phyloP scores from a whole-genome alignment of 2,113 vertebrate species.

The Misgurnus mizolepis region DNA sequence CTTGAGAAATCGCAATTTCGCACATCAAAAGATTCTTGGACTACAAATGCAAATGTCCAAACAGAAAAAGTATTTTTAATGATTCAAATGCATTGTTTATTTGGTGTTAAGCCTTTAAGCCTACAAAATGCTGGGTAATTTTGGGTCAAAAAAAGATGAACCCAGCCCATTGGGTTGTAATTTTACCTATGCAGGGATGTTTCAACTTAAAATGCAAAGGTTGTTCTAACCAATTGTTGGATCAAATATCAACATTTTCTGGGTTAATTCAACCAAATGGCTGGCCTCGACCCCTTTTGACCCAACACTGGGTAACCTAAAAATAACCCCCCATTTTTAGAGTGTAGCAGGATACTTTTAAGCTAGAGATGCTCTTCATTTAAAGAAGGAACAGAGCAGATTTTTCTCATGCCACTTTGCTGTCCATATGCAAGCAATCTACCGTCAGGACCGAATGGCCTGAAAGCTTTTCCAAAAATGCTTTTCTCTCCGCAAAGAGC shows the following conservation, averaged over 20 bases:
- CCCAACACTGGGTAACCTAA: no score
- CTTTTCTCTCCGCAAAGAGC: conserved; percentile 30
- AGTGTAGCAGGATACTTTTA: conserved; percentile 55
- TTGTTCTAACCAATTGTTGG: no score
- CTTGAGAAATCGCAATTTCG: conserved; percentile 58
- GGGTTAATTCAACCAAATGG: no score
- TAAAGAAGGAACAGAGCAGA: conserved; percentile 39
- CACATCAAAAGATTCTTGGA: conserved; percentile 64
- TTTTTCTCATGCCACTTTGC: conserved; percentile 33
- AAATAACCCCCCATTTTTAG: no score
- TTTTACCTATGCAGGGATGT: no score
- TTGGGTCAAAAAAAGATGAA: no score
- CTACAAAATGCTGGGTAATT: no score
- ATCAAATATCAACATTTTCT: no score
- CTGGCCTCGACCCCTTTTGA: no score
- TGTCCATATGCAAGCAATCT: conserved; percentile 26
- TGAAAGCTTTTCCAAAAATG: conserved; percentile 46
- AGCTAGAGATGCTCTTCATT: conserved; percentile 49
- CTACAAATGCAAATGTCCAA: conserved; percentile 59
- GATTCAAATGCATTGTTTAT: conserved; percentile 35
- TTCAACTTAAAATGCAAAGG: no score
- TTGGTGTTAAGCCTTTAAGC: conserved; percentile 46
- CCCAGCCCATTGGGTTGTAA: no score
- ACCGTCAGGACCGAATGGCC: conserved; percentile 21
- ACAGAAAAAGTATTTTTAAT: conserved; percentile 55